phyloP scores from a whole-genome alignment of 2,113 vertebrate species.

The Mobula birostris region DNA sequence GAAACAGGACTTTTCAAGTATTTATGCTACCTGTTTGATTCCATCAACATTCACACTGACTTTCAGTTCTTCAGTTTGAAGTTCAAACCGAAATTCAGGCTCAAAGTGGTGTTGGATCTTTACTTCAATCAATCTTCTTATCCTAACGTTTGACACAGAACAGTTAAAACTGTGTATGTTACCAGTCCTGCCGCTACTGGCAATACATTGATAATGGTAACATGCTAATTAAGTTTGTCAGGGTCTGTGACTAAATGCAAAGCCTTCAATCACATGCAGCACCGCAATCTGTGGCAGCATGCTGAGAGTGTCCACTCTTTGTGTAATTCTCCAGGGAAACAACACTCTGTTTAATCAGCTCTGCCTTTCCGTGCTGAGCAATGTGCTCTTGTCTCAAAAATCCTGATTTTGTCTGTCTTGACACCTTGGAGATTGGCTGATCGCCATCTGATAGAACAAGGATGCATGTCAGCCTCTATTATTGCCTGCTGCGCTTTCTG shows the following conservation, averaged over 20 bases:
- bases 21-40: background rate
- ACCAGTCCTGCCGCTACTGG: background rate
- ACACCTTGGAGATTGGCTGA: background rate
- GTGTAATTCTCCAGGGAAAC: background rate
- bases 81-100: background rate
- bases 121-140: background rate
- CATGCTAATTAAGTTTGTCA: conserved; percentile 1
- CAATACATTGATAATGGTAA: background rate
- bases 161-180: background rate
- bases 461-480: background rate
- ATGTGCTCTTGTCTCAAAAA: background rate
- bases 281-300: background rate
- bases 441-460: background rate
- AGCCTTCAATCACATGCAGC: background rate
- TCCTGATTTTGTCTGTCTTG: background rate
- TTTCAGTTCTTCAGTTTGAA: background rate
- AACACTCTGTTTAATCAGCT: conserved; percentile 24
- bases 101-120: background rate
- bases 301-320: background rate
- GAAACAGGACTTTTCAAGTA: background rate
- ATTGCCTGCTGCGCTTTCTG: background rate
- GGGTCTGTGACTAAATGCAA: background rate
- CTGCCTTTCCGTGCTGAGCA: background rate
- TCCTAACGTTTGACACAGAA: background rate
- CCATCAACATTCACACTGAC: background rate